These are phyloP conservation scores for Egretta garzetta DNA, from an alignment of 2,113 vertebrate genomes.

Conservation along the genomic window DNA sequence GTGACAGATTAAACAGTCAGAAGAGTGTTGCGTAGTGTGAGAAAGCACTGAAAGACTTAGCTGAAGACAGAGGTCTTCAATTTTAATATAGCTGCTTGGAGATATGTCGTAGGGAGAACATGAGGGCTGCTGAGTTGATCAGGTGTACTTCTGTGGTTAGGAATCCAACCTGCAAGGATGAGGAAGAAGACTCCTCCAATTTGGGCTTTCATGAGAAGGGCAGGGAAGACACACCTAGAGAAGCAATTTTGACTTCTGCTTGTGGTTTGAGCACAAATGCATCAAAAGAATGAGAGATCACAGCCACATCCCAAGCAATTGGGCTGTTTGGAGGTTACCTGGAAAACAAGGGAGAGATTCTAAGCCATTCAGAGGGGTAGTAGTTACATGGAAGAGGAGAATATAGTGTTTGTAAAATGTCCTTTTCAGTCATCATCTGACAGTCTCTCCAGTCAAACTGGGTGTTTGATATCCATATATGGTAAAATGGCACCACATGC, in stretches of 20 bases:
- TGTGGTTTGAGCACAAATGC: background rate
- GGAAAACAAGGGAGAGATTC: background rate
- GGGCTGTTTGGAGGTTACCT: background rate
- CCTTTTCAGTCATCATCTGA: background rate
- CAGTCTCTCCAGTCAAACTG: background rate
- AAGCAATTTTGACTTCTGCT: background rate
- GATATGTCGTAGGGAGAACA: background rate
- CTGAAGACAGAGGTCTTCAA: background rate
- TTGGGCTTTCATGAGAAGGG: background rate
- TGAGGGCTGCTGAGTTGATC: background rate
- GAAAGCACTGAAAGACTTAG: background rate
- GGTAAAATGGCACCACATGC: background rate
- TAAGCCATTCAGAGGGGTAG: background rate
- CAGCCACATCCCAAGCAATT: rapidly evolving
- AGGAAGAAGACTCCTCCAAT: background rate
- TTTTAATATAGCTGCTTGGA: background rate
- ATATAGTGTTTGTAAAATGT: background rate
- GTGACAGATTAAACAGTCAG: background rate
- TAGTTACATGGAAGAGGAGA: background rate
- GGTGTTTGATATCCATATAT: background rate
- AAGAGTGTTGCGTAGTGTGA: background rate
- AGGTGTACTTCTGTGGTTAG: background rate
- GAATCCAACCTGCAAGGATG: rapidly evolving
- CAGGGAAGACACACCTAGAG: background rate
- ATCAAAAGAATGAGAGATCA: background rate